phyloP scores from a whole-genome alignment of 2,797 vertebrate genomes.

The Pipistrellus pipistrellus region DNA sequence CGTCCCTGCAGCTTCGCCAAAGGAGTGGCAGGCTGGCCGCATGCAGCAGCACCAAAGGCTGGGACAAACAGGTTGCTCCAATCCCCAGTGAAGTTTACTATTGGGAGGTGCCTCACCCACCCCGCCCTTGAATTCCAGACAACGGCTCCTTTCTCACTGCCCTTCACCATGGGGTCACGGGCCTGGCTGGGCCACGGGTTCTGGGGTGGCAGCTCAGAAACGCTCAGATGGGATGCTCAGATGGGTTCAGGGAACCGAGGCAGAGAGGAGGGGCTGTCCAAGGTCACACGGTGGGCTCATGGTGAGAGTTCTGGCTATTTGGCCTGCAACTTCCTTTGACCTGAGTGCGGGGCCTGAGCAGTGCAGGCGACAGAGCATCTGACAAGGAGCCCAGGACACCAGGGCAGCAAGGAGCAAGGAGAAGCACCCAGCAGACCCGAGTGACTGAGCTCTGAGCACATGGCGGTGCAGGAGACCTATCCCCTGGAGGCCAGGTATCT shows the following conservation, averaged over 20 bases:
- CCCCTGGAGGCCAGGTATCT: neutral
- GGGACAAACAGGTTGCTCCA: slow-evolving; percentile 62
- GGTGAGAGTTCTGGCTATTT: neutral
- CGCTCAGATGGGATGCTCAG: neutral
- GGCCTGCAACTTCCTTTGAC: neutral
- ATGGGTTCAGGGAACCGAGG: neutral
- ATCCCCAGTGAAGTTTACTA: slow-evolving; percentile 45
- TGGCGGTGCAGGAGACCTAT: neutral
- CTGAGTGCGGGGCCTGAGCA: neutral
- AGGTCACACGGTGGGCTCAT: neutral
- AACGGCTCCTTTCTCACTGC: neutral
- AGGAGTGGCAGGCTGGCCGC: slow-evolving; percentile 21
- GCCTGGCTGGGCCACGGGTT: neutral
- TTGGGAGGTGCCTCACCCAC: slow-evolving; percentile 56
- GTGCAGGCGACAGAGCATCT: neutral
- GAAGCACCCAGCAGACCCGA: neutral
- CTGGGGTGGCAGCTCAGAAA: neutral
- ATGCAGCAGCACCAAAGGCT: neutral
- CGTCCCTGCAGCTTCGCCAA: neutral
- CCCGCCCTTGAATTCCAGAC: slow-evolving; percentile 75
- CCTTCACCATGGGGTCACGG: slow-evolving; percentile 18
- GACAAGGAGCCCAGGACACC: neutral
- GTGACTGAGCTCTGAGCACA: neutral
- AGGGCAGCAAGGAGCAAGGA: neutral
- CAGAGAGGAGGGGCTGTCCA: neutral